Conservation (phyloP, 92 coral and sea anemone genomes). For the Umimayanthus chanpuru region DNA sequence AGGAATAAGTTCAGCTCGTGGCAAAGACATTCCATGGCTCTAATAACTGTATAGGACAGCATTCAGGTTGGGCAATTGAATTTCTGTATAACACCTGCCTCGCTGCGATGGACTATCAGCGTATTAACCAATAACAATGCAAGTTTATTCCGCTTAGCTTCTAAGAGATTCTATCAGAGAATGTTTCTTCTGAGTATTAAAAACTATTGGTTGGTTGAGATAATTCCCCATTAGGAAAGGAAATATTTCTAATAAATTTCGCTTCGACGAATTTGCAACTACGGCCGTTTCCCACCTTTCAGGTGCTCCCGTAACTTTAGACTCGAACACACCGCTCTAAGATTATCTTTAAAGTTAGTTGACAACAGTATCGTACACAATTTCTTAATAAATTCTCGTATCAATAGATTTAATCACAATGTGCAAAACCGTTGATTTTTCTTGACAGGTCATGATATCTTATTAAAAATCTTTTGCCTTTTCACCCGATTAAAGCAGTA, state of each 20-base stretch:
- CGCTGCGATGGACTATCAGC: neutral
- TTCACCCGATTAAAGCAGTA: constrained; percentile 32
- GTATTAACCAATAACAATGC: constrained; percentile 26
- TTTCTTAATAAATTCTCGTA: constrained; percentile 20
- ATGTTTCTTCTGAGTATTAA: neutral
- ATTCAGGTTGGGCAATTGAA: neutral
- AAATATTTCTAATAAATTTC: constrained; percentile 10
- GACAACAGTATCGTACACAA: neutral
- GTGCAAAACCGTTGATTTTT: constrained; percentile 32
- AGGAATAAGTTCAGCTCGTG: neutral
- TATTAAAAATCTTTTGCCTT: constrained; percentile 19
- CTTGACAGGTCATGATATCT: constrained; percentile 19
- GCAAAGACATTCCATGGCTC: constrained; percentile 11
- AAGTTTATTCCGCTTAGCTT: neutral
- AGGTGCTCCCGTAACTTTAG: neutral
- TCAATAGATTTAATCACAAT: constrained; percentile 22
- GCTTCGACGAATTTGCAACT: neutral
- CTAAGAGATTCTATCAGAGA: neutral
- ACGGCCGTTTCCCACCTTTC: neutral
- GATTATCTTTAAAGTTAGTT: neutral
- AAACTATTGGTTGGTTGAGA: neutral
- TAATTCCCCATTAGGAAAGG: neutral
- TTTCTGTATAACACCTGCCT: constrained; percentile 24
- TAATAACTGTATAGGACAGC: neutral
- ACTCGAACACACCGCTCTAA: neutral